A percentile compares a stretch with the other conserved stretches of the same genome.
Conservation (phyloP, 2,113 vertebrate species). For the Eudyptes chrysolophus region DNA sequence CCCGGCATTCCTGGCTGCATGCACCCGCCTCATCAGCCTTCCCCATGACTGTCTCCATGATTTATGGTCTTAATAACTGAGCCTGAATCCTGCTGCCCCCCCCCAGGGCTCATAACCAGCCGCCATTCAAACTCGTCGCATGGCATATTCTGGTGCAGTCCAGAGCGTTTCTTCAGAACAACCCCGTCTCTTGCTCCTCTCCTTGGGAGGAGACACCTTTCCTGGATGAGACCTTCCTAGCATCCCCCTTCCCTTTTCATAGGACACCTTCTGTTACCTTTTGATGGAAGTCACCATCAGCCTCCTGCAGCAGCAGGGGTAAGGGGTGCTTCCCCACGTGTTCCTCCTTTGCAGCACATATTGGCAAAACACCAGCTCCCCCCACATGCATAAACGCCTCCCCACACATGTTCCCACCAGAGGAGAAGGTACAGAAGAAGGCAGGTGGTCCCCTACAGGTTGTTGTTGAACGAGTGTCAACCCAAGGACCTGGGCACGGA, state of each 20-base stretch:
- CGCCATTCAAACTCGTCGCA: neutral
- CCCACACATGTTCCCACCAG: accelerated
- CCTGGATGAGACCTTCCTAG: neutral
- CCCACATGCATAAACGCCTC: neutral
- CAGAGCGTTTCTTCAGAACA: neutral
- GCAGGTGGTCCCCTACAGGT: neutral
- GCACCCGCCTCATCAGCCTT: conserved; percentile 36
- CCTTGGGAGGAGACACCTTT: neutral
- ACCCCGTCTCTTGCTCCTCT: neutral
- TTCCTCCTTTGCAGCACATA: neutral
- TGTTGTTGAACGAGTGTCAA: neutral
- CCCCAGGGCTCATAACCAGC: conserved; percentile 25
- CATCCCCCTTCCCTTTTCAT: neutral
- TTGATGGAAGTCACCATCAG: neutral
- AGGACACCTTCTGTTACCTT: neutral
- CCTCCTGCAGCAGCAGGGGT: neutral
- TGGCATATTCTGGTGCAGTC: neutral
- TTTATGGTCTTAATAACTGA: conserved; percentile 71
- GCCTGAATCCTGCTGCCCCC: conserved; percentile 25
- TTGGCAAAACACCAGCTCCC: neutral
- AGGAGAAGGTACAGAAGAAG: neutral
- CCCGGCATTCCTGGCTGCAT: neutral
- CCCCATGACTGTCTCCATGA: conserved; percentile 60
- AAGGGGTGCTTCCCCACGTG: neutral
- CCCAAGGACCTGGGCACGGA: neutral